Percentiles rank a stretch among this genome's conserved stretches.
These are phyloP conservation scores for Oncorhynchus masou DNA, from an alignment of 2,113 vertebrate genomes.

Conservation along the genomic window DNA sequence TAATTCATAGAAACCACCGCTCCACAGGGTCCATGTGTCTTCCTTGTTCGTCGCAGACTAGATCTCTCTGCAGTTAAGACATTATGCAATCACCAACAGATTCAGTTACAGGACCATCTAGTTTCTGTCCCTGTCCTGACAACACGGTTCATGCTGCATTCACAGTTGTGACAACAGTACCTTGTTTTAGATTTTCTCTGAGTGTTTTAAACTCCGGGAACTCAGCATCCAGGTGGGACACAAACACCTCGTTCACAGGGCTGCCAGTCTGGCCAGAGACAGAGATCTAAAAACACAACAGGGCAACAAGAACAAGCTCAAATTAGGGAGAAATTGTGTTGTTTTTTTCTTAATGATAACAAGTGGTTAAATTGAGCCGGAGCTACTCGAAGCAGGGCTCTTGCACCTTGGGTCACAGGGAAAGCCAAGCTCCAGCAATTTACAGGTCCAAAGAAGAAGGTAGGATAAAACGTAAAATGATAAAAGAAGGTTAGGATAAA, in stretches of 20 bases:
- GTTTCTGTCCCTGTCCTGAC: no score
- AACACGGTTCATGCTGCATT: background rate
- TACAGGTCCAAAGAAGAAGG: no score
- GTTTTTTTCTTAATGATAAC: no score
- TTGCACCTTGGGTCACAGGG: background rate
- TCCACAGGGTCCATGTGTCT: constrained; percentile 59
- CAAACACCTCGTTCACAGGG: constrained; percentile 76
- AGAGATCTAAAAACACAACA: constrained; percentile 68
- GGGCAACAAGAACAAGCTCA: no score
- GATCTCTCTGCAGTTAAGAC: constrained; percentile 51
- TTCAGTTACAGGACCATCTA: no score
- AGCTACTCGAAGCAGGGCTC: no score
- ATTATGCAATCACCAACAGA: background rate
- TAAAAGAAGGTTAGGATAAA: no score
- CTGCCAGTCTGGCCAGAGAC: constrained; percentile 58
- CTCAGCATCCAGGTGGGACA: constrained; percentile 73
- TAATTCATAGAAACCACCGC: constrained; percentile 76
- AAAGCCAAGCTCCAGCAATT: no score
- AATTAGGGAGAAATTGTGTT: no score
- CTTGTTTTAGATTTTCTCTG: constrained; percentile 54
- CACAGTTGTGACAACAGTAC: constrained; percentile 7
- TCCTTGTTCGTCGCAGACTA: constrained; percentile 58
- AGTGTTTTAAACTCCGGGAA: constrained; percentile 66
- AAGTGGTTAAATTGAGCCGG: no score
- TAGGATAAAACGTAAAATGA: no score